Conservation (phyloP, 2,113 vertebrate species). For the Carlito syrichta region DNA sequence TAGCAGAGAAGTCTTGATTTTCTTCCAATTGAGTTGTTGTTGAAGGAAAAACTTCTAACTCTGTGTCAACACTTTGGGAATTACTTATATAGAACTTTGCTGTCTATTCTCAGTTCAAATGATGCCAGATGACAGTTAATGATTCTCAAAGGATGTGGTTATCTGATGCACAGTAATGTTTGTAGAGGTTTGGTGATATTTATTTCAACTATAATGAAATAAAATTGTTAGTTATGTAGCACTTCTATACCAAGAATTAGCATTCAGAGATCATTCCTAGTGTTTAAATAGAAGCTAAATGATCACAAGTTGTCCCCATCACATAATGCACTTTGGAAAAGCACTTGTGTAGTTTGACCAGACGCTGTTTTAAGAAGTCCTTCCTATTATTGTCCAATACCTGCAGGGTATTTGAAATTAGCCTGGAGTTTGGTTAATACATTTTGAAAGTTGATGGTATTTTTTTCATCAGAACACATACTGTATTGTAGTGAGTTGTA, state of each 20-base stretch:
- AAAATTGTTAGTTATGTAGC: not conserved
- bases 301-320: not conserved
- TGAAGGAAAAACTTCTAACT: not conserved
- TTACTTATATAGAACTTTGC: not conserved
- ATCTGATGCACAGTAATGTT: not conserved
- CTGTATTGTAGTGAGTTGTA: not conserved
- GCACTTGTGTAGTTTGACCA: not conserved
- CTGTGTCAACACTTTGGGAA: not conserved
- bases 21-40: not conserved
- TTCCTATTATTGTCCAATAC: not conserved
- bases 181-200: not conserved
- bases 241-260: not conserved
- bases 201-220: not conserved
- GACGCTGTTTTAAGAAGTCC: not conserved
- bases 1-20: not conserved
- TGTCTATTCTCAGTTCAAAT: not conserved
- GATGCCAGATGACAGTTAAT: not conserved
- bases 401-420: not conserved
- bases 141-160: not conserved
- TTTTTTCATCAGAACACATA: not conserved
- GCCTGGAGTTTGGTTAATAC: not conserved
- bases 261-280: not conserved
- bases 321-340: not conserved
- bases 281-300: not conserved
- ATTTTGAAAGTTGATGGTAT: not conserved